Percentiles rank a stretch among this genome's conserved stretches.
Evolutionary conservation across 1,140 invertebrate species (phyloP).

Genomic region (Philotrypesis tridentata): DNA sequence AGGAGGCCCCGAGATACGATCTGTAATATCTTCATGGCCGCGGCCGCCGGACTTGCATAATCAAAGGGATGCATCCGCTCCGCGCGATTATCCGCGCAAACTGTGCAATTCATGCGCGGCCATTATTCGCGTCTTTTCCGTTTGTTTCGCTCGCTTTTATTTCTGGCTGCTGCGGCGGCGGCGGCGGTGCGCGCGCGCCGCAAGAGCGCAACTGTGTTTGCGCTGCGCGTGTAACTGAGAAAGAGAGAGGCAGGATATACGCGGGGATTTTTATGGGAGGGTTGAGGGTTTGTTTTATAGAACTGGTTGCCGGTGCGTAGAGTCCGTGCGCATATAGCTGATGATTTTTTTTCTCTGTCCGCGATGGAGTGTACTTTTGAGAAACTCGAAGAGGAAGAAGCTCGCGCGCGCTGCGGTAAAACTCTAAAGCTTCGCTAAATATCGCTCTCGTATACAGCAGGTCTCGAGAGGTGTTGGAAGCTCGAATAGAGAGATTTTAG

Average conservation of each 20-base stretch:
- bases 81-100: slow-evolving; percentile 19
- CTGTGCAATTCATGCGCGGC: slow-evolving; percentile 36
- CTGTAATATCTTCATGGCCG: slow-evolving; percentile 57
- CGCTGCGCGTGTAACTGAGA: not conserved
- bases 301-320: no score
- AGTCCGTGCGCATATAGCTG: no score
- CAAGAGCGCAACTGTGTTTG: not conserved
- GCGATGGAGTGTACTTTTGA: no score
- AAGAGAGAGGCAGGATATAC: slow-evolving; percentile 7
- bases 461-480: no score
- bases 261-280: no score
- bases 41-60: slow-evolving; percentile 4
- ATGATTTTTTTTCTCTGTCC: not conserved
- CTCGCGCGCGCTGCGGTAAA: no score
- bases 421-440: no score
- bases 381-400: no score
- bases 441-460: no score
- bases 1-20: slow-evolving; percentile 55
- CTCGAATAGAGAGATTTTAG: no score
- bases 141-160: not conserved
- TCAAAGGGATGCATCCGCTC: slow-evolving; percentile 39
- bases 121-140: slow-evolving; percentile 26
- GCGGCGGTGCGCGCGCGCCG: no score
- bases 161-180: not conserved
- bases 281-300: no score